Conservation (phyloP, 2,113 vertebrate genomes). For the Rattus rattus region DNA sequence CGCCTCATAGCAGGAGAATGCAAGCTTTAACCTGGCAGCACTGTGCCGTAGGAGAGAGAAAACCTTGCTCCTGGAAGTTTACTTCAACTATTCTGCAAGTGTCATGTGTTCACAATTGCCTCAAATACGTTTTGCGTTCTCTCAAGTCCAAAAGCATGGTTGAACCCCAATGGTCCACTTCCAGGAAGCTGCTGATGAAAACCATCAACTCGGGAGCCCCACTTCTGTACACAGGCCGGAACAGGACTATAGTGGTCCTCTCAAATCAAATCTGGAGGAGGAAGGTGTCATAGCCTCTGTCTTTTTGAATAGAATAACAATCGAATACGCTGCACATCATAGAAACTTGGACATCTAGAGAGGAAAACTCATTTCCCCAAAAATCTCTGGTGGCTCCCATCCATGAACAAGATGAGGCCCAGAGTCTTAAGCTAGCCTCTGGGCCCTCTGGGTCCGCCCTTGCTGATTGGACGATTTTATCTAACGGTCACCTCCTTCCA, state of each 20-base stretch:
- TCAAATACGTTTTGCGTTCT: neutral
- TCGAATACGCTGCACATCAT: constrained; percentile 19
- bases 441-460: neutral
- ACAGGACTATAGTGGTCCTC: neutral
- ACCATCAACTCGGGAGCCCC: neutral
- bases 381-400: neutral
- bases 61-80: neutral
- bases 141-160: neutral
- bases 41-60: neutral
- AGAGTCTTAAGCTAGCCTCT: neutral
- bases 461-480: neutral
- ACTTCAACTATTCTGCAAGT: neutral
- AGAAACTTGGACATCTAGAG: constrained; percentile 3
- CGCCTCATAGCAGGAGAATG: neutral
- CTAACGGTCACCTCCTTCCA: neutral
- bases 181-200: neutral
- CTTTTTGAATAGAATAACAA: constrained; percentile 30
- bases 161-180: neutral
- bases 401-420: neutral
- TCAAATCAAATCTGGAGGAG: neutral
- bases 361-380: constrained; percentile 28
- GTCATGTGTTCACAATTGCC: neutral
- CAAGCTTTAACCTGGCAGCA: neutral
- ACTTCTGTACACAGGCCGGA: neutral
- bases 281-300: neutral